Evolutionary conservation across 1,140 invertebrate genomes (phyloP).

Genomic region (Ladona fulva): DNA sequence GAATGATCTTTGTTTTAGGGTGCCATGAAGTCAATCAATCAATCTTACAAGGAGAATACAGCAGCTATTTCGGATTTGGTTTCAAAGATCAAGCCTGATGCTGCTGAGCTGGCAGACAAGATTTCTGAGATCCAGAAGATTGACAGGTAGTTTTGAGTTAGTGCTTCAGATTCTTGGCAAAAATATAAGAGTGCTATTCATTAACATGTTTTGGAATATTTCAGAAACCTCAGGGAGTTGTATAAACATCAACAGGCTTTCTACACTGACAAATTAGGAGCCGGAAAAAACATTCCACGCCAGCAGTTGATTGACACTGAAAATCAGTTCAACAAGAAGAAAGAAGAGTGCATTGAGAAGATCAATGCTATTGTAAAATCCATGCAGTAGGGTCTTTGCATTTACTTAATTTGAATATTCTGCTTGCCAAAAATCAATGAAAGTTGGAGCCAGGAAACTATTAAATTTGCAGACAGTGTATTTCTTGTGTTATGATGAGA

Average conservation of each 20-base stretch:
- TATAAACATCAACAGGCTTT: conserved; percentile 43
- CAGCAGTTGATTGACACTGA: conserved; percentile 56
- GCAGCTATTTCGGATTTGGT: conserved; percentile 47
- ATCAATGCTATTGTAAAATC: conserved; percentile 50
- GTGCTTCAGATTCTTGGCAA: conserved; percentile 21
- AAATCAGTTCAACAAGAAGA: conserved; percentile 46
- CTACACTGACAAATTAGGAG: conserved; percentile 55
- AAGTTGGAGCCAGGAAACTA: too few relatives aligned
- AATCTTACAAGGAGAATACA: conserved; percentile 54
- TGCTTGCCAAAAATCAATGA: too few relatives aligned
- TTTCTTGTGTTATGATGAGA: too few relatives aligned
- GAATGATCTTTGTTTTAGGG: too few relatives aligned
- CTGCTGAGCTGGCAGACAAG: conserved; percentile 52
- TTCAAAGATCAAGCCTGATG: conserved; percentile 51
- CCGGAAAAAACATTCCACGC: conserved; percentile 51
- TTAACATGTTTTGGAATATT: conserved; percentile 18
- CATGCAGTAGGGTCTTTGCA: conserved; percentile 31
- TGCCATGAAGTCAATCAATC: conserved; percentile 50
- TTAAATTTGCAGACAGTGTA: too few relatives aligned
- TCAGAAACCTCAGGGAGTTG: conserved; percentile 39
- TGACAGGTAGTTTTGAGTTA: conserved; percentile 38
- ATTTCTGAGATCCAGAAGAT: conserved; percentile 53
- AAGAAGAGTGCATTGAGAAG: conserved; percentile 55
- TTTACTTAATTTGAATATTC: too few relatives aligned
- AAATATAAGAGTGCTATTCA: neutral